Evolutionary conservation across 2,888 invertebrate species (phyloP).

Genomic region (Hyposoter dolosus): DNA sequence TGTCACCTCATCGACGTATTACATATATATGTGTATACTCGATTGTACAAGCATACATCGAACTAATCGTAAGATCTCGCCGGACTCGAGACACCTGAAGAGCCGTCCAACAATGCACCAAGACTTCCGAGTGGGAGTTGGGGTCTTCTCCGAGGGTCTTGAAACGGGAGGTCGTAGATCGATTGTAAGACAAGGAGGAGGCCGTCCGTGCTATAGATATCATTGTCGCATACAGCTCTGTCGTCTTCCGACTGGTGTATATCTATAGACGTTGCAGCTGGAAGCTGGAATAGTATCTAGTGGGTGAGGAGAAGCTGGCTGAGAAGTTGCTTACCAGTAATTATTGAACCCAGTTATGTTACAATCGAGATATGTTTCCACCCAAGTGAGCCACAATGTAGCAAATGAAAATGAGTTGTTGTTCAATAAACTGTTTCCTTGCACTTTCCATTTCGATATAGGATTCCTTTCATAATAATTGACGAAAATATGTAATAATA

Average conservation of each 20-base stretch:
- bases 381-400: not conserved
- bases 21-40: slow-evolving; percentile 30
- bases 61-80: slow-evolving; percentile 61
- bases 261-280: not conserved
- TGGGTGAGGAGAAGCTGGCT: slow-evolving; percentile 1
- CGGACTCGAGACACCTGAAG: slow-evolving; percentile 63
- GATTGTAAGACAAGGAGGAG: slow-evolving; percentile 53
- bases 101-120: slow-evolving; percentile 57
- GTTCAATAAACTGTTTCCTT: not conserved
- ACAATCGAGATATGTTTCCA: not conserved
- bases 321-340: slow-evolving; percentile 45
- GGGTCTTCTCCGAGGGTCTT: slow-evolving; percentile 44
- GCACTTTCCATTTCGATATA: not conserved
- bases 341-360: slow-evolving; percentile 24
- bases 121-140: slow-evolving; percentile 41
- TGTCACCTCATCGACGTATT: slow-evolving; percentile 28
- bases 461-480: not conserved
- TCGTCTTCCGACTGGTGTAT: not conserved
- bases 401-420: not conserved
- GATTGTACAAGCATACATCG: slow-evolving; percentile 42
- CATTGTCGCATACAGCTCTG: slow-evolving; percentile 12
- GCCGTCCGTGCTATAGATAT: slow-evolving; percentile 36
- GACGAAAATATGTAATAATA: not conserved
- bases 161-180: slow-evolving; percentile 58
- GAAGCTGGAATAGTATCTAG: slow-evolving; percentile 12